phyloP scores from a whole-genome alignment of 2,797 vertebrate genomes.

The Carapus acus region DNA sequence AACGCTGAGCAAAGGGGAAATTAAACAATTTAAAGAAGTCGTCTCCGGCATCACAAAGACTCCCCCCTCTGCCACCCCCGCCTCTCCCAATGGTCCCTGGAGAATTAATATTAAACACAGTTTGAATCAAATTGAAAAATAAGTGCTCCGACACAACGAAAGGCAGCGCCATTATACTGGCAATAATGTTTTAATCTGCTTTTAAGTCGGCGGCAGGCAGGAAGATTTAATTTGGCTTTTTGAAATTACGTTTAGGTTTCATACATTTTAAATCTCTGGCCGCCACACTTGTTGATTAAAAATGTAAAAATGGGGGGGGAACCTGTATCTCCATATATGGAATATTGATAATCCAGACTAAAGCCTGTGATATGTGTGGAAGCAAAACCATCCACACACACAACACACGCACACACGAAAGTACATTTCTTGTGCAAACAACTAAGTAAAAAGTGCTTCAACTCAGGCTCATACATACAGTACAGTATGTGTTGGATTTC shows the following conservation, averaged over 20 bases:
- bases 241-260: conserved; percentile 65
- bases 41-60: conserved; percentile 14
- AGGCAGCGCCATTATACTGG: conserved; percentile 39
- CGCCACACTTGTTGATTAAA: conserved; percentile 58
- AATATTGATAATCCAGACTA: conserved; percentile 39
- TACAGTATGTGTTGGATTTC: too few species aligned
- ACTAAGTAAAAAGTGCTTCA: too few species aligned
- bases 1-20: conserved; percentile 16
- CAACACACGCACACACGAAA: not conserved
- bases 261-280: conserved; percentile 49
- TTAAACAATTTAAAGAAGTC: conserved; percentile 34
- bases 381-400: not conserved
- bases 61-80: too few species aligned
- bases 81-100: too few species aligned
- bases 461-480: too few species aligned
- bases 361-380: not conserved
- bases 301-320: conserved; percentile 38
- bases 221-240: conserved; percentile 63
- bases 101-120: conserved; percentile 50
- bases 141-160: conserved; percentile 42
- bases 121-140: conserved; percentile 50
- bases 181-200: conserved; percentile 53
- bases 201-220: conserved; percentile 48
- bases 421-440: too few species aligned
- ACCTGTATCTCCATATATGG: conserved; percentile 50